A percentile compares a stretch with the other conserved stretches of the same genome.
Conservation (phyloP, 2,797 vertebrate species). For the Xiphorhynchus erythropygius region DNA sequence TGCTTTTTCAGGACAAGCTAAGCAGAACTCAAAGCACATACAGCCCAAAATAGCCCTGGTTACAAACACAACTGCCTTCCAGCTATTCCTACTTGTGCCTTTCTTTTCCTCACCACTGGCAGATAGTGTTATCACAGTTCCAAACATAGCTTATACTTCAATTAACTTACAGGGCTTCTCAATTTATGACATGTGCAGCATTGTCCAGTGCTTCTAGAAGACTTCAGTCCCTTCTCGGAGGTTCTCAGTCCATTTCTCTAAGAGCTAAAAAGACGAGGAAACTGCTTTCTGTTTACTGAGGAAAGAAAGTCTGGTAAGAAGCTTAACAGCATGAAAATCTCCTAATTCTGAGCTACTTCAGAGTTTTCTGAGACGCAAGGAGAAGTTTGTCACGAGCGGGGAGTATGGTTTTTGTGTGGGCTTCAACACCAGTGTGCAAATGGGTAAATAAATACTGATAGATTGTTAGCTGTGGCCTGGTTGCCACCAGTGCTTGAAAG, state of each 20-base stretch:
- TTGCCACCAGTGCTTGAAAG: neutral
- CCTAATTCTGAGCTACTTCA: neutral
- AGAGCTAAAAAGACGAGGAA: neutral
- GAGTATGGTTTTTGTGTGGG: neutral
- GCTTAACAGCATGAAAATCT: neutral
- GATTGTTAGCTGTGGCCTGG: neutral
- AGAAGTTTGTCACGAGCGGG: neutral
- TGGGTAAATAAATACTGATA: neutral
- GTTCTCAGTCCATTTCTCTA: neutral
- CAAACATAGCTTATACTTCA: neutral
- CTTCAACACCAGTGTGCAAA: neutral
- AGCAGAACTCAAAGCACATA: neutral
- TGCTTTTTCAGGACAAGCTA: neutral
- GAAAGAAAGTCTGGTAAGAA: neutral
- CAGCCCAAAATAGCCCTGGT: neutral
- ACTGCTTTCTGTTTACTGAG: neutral
- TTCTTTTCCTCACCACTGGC: neutral
- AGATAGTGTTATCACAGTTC: neutral
- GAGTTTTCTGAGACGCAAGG: neutral
- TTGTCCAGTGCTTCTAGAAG: neutral
- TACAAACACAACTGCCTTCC: neutral
- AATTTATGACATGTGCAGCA: rapidly evolving
- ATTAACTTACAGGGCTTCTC: neutral
- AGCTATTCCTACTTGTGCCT: neutral
- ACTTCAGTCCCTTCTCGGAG: neutral